Conservation (phyloP, 1,140 invertebrate species). For the Saccostrea cuccullata region DNA sequence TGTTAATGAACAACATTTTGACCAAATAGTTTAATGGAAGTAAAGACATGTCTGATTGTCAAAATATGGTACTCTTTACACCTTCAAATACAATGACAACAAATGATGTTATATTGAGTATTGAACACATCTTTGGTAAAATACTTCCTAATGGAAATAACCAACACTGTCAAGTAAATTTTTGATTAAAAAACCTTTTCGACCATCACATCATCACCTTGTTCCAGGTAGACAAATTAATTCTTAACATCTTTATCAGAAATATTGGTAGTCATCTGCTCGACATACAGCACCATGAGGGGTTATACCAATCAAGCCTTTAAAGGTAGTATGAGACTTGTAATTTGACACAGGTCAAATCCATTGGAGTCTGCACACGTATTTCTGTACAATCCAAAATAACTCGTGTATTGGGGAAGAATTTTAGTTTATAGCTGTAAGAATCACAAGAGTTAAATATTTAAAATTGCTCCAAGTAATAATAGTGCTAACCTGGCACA, state of each 20-base stretch:
- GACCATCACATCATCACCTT: no score
- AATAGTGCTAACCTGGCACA: conserved; percentile 30
- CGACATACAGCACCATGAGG: conserved; percentile 8
- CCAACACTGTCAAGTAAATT: not conserved
- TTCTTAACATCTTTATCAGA: conserved; percentile 34
- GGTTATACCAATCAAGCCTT: conserved; percentile 58
- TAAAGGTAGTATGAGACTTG: conserved; percentile 58
- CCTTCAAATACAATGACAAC: no score
- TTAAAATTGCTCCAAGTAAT: conserved; percentile 62
- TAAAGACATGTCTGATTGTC: no score
- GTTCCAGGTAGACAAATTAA: no score
- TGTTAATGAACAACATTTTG: not conserved
- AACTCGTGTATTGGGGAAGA: conserved; percentile 73
- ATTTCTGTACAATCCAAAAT: conserved; percentile 79
- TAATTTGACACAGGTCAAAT: no score
- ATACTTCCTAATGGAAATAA: no score
- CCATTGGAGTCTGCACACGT: conserved; percentile 75
- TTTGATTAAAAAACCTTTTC: no score
- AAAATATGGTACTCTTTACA: conserved; percentile 15
- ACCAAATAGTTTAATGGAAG: no score
- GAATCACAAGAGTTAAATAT: no score
- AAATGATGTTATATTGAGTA: no score
- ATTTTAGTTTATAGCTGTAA: no score
- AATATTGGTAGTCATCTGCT: conserved; percentile 31
- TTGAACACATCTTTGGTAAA: no score